Percentiles rank a stretch among this genome's conserved stretches.
Evolutionary conservation across 2,113 vertebrate species (phyloP).

Genomic region (Illadopsis cleaveri): DNA sequence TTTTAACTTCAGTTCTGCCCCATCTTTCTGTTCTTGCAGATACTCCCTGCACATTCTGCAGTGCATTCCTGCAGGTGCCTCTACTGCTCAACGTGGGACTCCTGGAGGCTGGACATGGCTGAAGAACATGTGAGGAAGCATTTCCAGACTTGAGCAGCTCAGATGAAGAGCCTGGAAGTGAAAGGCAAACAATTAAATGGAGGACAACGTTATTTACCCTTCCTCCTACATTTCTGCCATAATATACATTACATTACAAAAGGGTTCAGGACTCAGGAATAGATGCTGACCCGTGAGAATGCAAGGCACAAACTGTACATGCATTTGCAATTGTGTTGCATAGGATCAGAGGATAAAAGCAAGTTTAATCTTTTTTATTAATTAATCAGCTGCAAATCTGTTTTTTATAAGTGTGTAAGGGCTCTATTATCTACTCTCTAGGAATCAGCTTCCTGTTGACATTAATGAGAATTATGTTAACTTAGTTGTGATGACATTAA

Average conservation of each 20-base stretch:
- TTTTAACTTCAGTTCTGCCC: not conserved
- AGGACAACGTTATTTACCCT: not conserved
- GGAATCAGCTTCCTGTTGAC: not conserved
- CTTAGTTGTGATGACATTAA: not conserved
- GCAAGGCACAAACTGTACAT: not conserved
- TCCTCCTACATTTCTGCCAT: not conserved
- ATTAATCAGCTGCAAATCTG: not conserved
- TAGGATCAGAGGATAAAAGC: not conserved
- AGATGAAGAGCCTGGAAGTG: not conserved
- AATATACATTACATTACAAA: not conserved
- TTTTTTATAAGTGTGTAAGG: not conserved
- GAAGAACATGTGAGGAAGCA: not conserved
- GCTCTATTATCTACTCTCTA: not conserved
- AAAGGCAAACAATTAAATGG: not conserved
- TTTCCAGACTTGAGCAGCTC: not conserved
- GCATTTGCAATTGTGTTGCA: not conserved
- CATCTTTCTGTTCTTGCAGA: not conserved
- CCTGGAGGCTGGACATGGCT: not conserved
- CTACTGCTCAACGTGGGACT: accelerated
- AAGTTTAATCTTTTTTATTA: not conserved
- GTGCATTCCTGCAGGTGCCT: not conserved
- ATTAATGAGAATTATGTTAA: not conserved
- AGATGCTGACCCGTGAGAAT: not conserved
- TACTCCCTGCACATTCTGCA: accelerated
- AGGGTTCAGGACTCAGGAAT: not conserved